Base-by-base conservation (phyloP, 2,797 vertebrate genomes). In the Onychomys arenicola region DNA sequence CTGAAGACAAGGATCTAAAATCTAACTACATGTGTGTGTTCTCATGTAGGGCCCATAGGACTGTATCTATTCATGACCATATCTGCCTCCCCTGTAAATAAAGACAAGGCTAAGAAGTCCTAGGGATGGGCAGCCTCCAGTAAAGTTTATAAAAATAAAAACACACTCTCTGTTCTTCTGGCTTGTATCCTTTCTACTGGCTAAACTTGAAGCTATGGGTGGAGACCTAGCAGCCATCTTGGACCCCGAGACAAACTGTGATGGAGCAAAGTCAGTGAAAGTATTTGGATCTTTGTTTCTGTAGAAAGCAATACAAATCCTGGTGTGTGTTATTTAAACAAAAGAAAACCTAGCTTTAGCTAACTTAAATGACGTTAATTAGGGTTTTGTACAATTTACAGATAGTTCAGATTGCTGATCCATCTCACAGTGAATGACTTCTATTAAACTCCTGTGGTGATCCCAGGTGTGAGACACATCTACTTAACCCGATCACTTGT, bases 331-430 rank as follows among this genome's bases (percentile, higher is more conserved):
- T 75, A 46, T 75, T 93, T 82, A 90, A 23, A 77, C 6, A 49
- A 82, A 82, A 82, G 57, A 89, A 88, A 89, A 92, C 2, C 13
- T 61, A 32, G 40, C 92, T 93, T 94, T 32, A 85, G 32, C 63
- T 85, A 65, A 90, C 80, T 91, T 92, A 65, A 77, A 9, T 21
- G 40, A 85, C 16, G 21, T 46, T 93, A 65, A 37, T 43, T 43
- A 84, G 80, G 9, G 7, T 91, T 52, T 52, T 25, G 37, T 37
- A 32, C 9, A 17, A 59, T 52, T 81, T 81, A 9, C 76, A 88
- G 71, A 37, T 84, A 75, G 93, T 81, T 37, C 14, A 90, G 87
- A 46, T 40, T 63, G 40, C 16, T 90, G 71, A 93, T 85, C 90
- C 21, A 4, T 61, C 14, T 37, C 40, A 13, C 29, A 88, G 14